Evolutionary conservation across 2,888 invertebrate genomes (phyloP), one percentile per base, ranked within the genome.

Genomic region (Chymomyza procnemis): DNA sequence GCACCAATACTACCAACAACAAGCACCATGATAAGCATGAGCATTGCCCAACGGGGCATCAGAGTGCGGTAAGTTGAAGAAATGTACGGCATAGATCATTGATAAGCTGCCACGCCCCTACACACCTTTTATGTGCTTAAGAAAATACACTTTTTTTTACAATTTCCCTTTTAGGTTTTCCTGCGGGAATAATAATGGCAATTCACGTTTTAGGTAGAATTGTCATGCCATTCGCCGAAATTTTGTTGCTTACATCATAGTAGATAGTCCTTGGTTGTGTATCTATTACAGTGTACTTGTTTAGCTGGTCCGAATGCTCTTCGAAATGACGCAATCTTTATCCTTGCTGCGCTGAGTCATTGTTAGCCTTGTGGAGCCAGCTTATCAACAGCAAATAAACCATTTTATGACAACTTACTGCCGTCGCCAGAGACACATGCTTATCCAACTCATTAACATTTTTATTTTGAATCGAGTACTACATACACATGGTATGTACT

Each of bases 21-120:
- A 63, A 68, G 57, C 76, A 73, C 14, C 74, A 73, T 52, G 74
- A 88, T 68, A 88, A 88, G 73, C 88, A 88, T 66, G 88, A 89
- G 66, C 89, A 89, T 34, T 88, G 88, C 74, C 88, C 88, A 67
- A 87, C 79, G 72, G 89, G 89, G 71, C 89, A 89, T 67, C 90
- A 89, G 69, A 89, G 89, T 66, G 71, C 85, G 87, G 89, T 89
- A 78, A 89, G 89, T 80, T 6, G 26, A 26, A 4, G 26, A 26
- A 26, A 26, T 6, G 4, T 22, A 22, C 4, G 22, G 22, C 8
- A 26, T 26, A 6, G 26, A 26, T 26, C 26, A n/a, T 26, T 26
- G 26, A 26, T 1, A 5, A 26, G 26, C 1, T 26, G 26, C 6
- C 26, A 4, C 26, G 26, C 26, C 26, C 26, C 6, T 6, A 26